Base-by-base conservation (phyloP, 2,888 invertebrate species). In the Tetragonula carbonaria region DNA sequence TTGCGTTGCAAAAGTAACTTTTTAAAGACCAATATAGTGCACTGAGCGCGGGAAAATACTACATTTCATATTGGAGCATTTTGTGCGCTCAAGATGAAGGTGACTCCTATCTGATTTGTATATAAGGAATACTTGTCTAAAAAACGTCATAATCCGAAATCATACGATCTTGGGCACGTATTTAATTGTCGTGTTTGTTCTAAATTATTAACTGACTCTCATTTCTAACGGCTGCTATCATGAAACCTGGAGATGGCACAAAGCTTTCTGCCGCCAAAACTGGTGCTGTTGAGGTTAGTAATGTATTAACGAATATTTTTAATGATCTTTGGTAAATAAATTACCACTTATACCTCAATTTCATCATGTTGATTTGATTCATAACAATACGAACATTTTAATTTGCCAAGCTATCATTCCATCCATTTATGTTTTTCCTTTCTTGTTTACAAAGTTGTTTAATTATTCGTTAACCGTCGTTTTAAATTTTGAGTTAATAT, bases 241-340 rank as follows among this genome's bases (percentile, higher is more conserved):
- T 93, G 93, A 93, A 91, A 90, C 90, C 93, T 59, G 93, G 91
- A 90, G 91, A 91, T 86, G 88, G 91, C 55, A 91, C 92, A 33
- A 92, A 92, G 89, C 89, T 92, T 90, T 89, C 92, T 87, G 80
- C 90, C 85, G 90, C 89, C 87, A 91, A 92, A 92, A 91, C 87
- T 55, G 87, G 73, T 80, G 76, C 78, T 85, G 73, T 91, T 77
- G 93, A 94, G 93, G 94, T 94, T 93, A 93, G 91, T 90, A 70
- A 66, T 50, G 63, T 53, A 68, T 62, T 23, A 18, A 63, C 2
- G 13, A 55, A n/a, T 33, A 18, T 16, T 16, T 33, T 13, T 1
- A 28, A 50, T 28, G 18, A 51, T 71, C 28, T 8, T 16, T 28
- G 13, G 0, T 55, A 67, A 45, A 59, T 28, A 4, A 50, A 45